Base-by-base conservation (phyloP, 2,113 vertebrate genomes). In the Saguinus imperator region DNA sequence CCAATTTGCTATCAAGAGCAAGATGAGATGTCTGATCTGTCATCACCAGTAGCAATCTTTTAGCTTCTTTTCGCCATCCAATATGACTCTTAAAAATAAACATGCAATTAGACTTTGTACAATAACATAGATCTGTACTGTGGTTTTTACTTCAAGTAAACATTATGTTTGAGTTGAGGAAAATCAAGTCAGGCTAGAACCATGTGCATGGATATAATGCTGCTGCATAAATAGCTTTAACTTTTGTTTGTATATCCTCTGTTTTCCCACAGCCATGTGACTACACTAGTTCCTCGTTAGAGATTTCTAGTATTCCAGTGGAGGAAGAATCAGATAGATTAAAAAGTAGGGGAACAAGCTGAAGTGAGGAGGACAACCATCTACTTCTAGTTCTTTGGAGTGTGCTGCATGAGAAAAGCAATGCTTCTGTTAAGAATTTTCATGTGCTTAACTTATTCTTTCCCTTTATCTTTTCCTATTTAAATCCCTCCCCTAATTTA, bases 21-120 rank as follows among this genome's bases (percentile, higher is more conserved):
- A 99, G 99, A 98, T 99, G 99, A 96, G 99, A 99, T 5, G 99
- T 99, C 98, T 99, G 99, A 98, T 99, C 99, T 2, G 99, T 99
- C 99, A 99, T 99, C 96, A 99, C 98, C 86, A 99, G 99, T 95
- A 99, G 98, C 73, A 99, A 98, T 85, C 99, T 99, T 92, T 99
- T 99, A 68, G 99, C 99, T 98, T 99, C 99, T 43, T 99, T 99
- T 50, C 99, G 98, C 99, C 99, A 99, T 79, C 99, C 99, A 96
- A 99, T 99, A 23, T 99, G 99, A 97, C 97, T 98, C 99, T 99
- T 97, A 96, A 98, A 64, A 97, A 97, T 72, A 98, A 96, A 98
- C 80, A 95, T 89, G 32, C 76, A 92, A 91, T 98, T 97, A 98
- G 94, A 82, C 43, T 48, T 80, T 87, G 81, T 73, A 84, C 83